Percentiles rank a stretch among this genome's conserved stretches.
Conservation (phyloP, 2,113 vertebrate genomes). For the Himantopus leucocephalus region DNA sequence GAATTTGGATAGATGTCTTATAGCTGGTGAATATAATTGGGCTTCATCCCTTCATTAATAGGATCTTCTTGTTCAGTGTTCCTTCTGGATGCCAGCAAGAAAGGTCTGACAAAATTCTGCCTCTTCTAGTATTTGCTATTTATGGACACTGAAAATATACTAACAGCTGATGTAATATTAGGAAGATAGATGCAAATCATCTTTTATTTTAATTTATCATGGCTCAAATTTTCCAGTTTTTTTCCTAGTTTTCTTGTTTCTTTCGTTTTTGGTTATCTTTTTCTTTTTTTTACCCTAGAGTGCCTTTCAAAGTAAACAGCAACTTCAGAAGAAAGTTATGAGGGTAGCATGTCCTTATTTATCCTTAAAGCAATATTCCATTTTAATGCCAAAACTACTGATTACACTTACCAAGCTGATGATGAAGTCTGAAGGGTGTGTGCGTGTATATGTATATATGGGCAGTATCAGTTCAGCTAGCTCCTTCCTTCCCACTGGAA, state of each 20-base stretch:
- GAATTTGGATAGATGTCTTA: no score
- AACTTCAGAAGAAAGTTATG: neutral
- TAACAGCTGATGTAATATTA: neutral
- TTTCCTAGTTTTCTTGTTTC: neutral
- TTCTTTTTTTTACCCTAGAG: neutral
- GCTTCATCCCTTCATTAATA: neutral
- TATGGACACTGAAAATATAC: neutral
- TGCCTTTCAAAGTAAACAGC: neutral
- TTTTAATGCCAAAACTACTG: neutral
- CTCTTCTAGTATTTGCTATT: neutral
- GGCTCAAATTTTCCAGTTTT: neutral
- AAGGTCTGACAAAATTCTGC: neutral
- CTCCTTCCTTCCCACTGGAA: neutral
- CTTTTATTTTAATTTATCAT: neutral
- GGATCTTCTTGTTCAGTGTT: neutral
- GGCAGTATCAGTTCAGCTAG: neutral
- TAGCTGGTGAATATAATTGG: neutral
- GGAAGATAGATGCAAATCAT: neutral
- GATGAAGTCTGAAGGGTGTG: neutral
- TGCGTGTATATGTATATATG: accelerated
- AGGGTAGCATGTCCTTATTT: neutral
- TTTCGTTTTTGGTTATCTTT: neutral
- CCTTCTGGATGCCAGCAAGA: neutral
- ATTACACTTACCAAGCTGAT: neutral
- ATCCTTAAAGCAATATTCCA: neutral